Evolutionary conservation across 1,140 invertebrate species (phyloP).

Genomic region (Lordiphosa collinella): DNA sequence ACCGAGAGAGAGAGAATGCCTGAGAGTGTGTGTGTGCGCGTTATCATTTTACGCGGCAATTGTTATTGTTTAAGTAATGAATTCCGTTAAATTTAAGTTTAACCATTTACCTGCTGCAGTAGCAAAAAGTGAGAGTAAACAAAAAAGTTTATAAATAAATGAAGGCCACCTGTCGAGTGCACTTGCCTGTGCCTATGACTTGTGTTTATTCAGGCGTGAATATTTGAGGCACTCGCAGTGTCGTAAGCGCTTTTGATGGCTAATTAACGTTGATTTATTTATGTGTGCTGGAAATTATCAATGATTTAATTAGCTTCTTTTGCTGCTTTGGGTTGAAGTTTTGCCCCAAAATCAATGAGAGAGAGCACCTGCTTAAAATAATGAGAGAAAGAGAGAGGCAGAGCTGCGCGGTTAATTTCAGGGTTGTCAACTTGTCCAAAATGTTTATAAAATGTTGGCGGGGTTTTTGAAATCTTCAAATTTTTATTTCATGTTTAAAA

Average conservation of each 20-base stretch:
- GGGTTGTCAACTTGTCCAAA: constrained; percentile 19
- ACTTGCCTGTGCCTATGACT: constrained; percentile 30
- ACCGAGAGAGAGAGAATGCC: constrained; percentile 20
- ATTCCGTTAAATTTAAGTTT: constrained; percentile 8
- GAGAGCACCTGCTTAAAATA: constrained; percentile 8
- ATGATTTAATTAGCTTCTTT: constrained; percentile 44
- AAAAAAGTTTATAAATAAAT: constrained; percentile 46
- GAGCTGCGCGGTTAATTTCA: not conserved
- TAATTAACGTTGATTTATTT: constrained; percentile 31
- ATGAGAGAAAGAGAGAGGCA: not conserved
- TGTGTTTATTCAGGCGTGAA: constrained; percentile 48
- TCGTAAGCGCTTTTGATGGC: constrained; percentile 16
- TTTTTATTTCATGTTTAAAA: not conserved
- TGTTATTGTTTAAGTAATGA: constrained; percentile 44
- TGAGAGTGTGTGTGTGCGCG: constrained; percentile 15
- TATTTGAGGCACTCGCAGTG: not conserved
- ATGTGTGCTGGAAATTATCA: constrained; percentile 32
- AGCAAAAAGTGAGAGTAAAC: constrained; percentile 28
- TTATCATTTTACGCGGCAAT: constrained; percentile 46
- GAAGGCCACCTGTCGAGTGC: constrained; percentile 71
- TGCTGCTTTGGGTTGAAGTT: constrained; percentile 5
- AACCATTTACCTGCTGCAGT: constrained; percentile 3
- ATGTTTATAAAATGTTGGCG: not conserved
- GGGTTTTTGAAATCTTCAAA: too few species aligned
- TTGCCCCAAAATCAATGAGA: constrained; percentile 37